These are phyloP conservation scores for Diplolepis rosae DNA, from an alignment of 2,888 invertebrate species.

Conservation along the genomic window DNA sequence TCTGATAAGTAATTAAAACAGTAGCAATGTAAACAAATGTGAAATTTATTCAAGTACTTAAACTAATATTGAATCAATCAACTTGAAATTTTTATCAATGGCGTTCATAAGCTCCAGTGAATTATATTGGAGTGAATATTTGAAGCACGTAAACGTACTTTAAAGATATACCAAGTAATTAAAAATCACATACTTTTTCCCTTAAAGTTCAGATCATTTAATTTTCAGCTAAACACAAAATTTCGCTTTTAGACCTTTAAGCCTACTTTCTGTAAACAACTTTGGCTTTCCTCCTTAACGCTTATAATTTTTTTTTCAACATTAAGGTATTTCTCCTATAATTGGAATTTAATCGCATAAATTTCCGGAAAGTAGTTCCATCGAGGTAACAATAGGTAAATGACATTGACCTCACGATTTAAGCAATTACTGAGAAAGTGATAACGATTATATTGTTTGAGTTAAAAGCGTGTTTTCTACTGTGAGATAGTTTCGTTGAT, in stretches of 20 bases:
- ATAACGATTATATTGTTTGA: background rate
- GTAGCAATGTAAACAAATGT: background rate
- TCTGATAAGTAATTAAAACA: background rate
- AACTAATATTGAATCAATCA: background rate
- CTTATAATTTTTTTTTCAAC: background rate
- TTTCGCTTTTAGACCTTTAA: slow-evolving; percentile 11
- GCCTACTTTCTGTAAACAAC: background rate
- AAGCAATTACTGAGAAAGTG: background rate
- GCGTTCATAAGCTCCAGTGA: background rate
- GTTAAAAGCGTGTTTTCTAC: background rate
- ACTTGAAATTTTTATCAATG: background rate
- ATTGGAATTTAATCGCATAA: background rate
- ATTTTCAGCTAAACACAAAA: background rate
- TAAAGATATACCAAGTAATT: background rate
- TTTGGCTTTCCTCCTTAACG: background rate
- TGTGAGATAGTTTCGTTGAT: background rate
- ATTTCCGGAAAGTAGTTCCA: background rate
- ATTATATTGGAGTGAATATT: background rate
- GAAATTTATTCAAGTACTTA: background rate
- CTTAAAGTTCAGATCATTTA: background rate
- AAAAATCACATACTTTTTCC: too few relatives aligned
- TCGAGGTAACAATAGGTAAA: background rate
- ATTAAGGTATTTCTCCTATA: background rate
- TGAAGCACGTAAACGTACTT: background rate
- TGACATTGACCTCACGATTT: background rate